Base-by-base conservation (phyloP, 1,140 invertebrate genomes). In the Apis laboriosa region DNA sequence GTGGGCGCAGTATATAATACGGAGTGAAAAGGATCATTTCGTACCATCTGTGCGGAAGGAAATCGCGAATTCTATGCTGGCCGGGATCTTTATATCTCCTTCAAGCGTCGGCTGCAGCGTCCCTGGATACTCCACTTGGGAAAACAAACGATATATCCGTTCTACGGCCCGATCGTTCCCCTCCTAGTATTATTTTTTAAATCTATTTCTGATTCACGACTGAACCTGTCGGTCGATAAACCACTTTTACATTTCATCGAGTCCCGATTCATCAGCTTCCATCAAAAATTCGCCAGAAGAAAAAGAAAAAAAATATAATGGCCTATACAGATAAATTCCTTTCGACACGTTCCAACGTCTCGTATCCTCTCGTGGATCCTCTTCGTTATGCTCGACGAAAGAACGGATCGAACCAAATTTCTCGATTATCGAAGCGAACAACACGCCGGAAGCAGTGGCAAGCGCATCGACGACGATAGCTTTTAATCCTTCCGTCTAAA, bases 71-170 rank as follows among this genome's bases (percentile, higher is more conserved):
- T 88, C 79, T 83, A 85, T 85, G 64, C 72, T 64, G 76, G 55
- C 12, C 24, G 43, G 43, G 86, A 88, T 88, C 86, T 88, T 88
- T 88, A 88, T 88, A 88, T 88, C 86, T 83, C 79, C 86, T 83
- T 85, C 67, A 86, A 77, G 74, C 86, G 87, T 88, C 87, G 86
- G 67, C 61, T 80, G 80, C 87, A 88, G 84, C 68, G 53, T 55
- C 68, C 74, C 53, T 43, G 78, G 60, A 77, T 76, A 70, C 70
- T 84, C 79, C 66, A 88, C 77, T 83, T 12, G 49, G 76, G 84
- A 80, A 83, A 88, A 88, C 87, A 88, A 88, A 88, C 86, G 86
- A 61, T 86, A 86, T 76, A 86, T 64, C 64, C 72, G 67, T 49
- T 51, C 67, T 12, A 24, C 15, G 67, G 67, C 24, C 21, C n/a